A percentile compares a stretch with the other conserved stretches of the same genome.
Conservation (phyloP, 2,113 vertebrate genomes). For the Miniopterus natalensis region DNA sequence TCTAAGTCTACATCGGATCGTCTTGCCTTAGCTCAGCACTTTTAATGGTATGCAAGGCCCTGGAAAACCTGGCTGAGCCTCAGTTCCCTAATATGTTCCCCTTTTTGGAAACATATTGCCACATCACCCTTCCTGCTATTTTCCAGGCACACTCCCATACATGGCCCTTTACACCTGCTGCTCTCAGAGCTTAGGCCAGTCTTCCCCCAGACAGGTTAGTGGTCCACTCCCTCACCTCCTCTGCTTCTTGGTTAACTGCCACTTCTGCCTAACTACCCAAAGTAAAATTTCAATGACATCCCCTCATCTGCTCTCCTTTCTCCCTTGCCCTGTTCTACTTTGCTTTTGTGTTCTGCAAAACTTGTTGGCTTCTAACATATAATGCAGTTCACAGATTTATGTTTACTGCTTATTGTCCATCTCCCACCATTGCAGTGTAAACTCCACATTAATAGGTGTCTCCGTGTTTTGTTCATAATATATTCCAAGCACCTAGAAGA, state of each 20-base stretch:
- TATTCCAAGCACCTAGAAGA: not conserved
- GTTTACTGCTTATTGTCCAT: not conserved
- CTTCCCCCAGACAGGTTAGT: not conserved
- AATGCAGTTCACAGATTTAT: not conserved
- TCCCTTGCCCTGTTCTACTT: not conserved
- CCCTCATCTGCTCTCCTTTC: not conserved
- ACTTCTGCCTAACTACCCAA: not conserved
- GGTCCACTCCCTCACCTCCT: not conserved
- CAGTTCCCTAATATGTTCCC: too few relatives aligned
- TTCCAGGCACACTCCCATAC: not conserved
- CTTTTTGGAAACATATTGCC: too few relatives aligned
- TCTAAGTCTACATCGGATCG: rapidly evolving
- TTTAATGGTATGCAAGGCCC: not conserved
- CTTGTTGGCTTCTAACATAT: not conserved
- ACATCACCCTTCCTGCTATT: not conserved
- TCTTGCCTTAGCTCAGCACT: not conserved
- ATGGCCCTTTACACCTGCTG: too few relatives aligned
- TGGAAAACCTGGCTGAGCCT: not conserved
- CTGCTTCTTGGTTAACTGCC: too few relatives aligned
- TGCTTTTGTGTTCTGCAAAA: not conserved
- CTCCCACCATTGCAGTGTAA: not conserved
- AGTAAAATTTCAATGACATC: not conserved
- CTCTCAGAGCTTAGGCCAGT: not conserved
- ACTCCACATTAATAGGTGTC: not conserved
- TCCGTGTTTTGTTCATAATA: not conserved